phyloP scores from a whole-genome alignment of 2,888 invertebrate species.

The Yponomeuta plumbellus region DNA sequence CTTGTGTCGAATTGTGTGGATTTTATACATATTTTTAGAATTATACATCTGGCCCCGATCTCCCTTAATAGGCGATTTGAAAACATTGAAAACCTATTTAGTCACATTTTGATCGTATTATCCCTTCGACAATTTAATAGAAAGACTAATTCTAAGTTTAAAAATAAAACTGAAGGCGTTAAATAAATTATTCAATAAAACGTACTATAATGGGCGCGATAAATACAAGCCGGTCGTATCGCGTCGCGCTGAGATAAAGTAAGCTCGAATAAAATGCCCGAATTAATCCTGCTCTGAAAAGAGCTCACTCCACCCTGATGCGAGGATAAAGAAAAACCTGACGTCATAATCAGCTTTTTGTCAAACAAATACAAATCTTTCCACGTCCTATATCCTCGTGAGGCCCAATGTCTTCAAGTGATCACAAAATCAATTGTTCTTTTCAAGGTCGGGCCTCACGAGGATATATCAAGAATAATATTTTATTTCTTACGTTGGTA shows the following conservation, averaged over 20 bases:
- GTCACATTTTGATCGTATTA: conserved; percentile 65
- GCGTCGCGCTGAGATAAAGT: conserved; percentile 63
- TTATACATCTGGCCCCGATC: no score
- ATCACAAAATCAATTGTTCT: no score
- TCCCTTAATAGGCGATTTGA: background rate
- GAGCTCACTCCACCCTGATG: conserved; percentile 46
- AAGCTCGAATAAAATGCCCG: conserved; percentile 72
- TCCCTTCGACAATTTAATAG: conserved; percentile 70
- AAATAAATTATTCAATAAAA: conserved; percentile 77
- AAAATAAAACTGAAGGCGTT: conserved; percentile 64
- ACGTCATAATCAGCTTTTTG: conserved; percentile 76
- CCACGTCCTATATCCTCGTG: conserved; percentile 49
- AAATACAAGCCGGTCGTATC: conserved; percentile 68
- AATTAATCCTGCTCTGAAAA: conserved; percentile 72
- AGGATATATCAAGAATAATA: conserved; percentile 32
- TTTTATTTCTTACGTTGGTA: background rate
- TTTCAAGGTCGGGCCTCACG: no score
- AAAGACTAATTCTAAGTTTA: conserved; percentile 55
- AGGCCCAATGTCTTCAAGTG: no score
- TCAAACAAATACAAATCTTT: conserved; percentile 57
- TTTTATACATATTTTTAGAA: no score
- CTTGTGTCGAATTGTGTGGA: no score
- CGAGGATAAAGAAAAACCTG: conserved; percentile 58
- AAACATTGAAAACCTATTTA: conserved; percentile 25
- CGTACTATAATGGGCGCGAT: conserved; percentile 67